Base-by-base conservation (phyloP, 1,140 invertebrate genomes). In the Ruditapes philippinarum region DNA sequence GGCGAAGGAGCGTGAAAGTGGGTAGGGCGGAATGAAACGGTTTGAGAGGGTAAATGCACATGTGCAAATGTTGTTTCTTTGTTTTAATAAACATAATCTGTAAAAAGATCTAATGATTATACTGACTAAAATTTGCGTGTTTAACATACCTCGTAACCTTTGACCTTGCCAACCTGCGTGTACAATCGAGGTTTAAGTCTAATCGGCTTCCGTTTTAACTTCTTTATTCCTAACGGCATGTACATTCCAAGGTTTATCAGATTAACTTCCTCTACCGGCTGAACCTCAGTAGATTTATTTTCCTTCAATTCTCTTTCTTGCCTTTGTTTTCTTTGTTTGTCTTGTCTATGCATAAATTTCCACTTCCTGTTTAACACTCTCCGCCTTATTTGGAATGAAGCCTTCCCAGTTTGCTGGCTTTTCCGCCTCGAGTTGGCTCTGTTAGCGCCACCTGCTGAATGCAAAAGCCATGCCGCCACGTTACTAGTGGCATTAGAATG, bases 61-160 rank as follows among this genome's bases (percentile, higher is more conserved):
- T n/a, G n/a, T n/a, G n/a, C n/a, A n/a, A n/a, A n/a, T n/a, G n/a
- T n/a, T n/a, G n/a, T n/a, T n/a, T n/a, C n/a, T n/a, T n/a, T n/a
- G n/a, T n/a, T n/a, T n/a, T n/a, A n/a, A n/a, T n/a, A n/a, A n/a
- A n/a, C n/a, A n/a, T n/a, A n/a, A n/a, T n/a, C n/a, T n/a, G n/a
- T n/a, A n/a, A n/a, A n/a, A n/a, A n/a, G n/a, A n/a, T n/a, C n/a
- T n/a, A n/a, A n/a, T n/a, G n/a, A n/a, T n/a, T n/a, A 49, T 49
- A 49, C 7, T 11, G 19, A 11, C 45, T 49, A 49, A 49, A 49
- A 11, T 49, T 49, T 49, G 7, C 45, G n/a, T n/a, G 45, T 65
- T 19, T 11, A 38, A 70, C 62, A n/a, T 70, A 88, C 85, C 85
- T 88, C 85, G 31, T 88, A 88, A 14, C 85, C 85, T 70, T 88